phyloP scores from a whole-genome alignment of 2,888 invertebrate species.

The Saturnia pavonia region DNA sequence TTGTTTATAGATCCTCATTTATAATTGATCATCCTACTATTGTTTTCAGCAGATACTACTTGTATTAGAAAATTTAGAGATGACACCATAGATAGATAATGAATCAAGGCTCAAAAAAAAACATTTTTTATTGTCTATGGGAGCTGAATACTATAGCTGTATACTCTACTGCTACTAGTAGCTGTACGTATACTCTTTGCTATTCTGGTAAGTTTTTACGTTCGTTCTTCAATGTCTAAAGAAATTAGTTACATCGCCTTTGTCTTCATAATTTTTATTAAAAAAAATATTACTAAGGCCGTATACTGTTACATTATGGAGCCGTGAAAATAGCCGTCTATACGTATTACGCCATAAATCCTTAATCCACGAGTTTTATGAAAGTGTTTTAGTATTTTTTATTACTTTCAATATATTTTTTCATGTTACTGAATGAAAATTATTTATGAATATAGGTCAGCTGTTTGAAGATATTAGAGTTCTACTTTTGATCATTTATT shows the following conservation, averaged over 20 bases:
- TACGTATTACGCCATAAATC: not conserved
- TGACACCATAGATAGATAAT: no score
- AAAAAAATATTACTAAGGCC: not conserved
- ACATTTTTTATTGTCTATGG: no score
- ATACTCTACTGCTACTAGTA: no score
- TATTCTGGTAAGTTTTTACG: no score
- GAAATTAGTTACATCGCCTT: not conserved
- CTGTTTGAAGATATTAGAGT: not conserved
- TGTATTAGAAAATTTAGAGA: no score
- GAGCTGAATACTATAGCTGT: no score
- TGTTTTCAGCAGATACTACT: no score
- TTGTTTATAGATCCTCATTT: no score
- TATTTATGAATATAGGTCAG: not conserved
- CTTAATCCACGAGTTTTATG: constrained; percentile 5
- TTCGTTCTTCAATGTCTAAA: not conserved
- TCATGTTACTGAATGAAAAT: not conserved
- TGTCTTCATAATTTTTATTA: not conserved
- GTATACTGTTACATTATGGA: not conserved
- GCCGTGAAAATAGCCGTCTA: not conserved
- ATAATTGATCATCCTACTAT: no score
- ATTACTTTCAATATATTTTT: not conserved
- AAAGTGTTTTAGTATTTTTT: not conserved
- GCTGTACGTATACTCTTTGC: no score
- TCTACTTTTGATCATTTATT: not conserved
- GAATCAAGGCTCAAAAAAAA: no score